A percentile compares a stretch with the other conserved stretches of the same genome.
Conservation (phyloP, 2,888 invertebrate species). For the Lasiommata megera region DNA sequence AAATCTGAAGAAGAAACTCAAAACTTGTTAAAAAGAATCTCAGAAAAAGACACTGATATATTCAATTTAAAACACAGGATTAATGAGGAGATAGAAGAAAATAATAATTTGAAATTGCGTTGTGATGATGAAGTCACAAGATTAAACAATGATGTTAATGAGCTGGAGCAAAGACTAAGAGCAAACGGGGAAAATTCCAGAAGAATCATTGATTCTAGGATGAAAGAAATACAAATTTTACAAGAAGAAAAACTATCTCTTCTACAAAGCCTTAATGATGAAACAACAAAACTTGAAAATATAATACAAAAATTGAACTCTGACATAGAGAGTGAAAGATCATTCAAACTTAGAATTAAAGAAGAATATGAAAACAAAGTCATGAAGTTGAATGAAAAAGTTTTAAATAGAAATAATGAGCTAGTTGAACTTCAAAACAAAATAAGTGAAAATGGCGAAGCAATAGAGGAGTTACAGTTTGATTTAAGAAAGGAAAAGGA, state of each 20-base stretch:
- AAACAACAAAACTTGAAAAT: slow-evolving; percentile 55
- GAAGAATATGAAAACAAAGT: slow-evolving; percentile 60
- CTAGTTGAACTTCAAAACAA: slow-evolving; percentile 65
- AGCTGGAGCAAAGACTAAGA: slow-evolving; percentile 58
- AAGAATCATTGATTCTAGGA: slow-evolving; percentile 51
- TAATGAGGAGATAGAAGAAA: slow-evolving; percentile 62
- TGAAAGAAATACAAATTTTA: slow-evolving; percentile 58
- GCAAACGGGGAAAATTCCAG: slow-evolving; percentile 51
- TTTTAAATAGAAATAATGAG: slow-evolving; percentile 67
- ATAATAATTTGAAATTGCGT: slow-evolving; percentile 49
- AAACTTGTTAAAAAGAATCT: slow-evolving; percentile 42
- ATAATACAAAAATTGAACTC: slow-evolving; percentile 48
- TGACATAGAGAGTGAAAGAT: slow-evolving; percentile 55
- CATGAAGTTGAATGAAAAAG: slow-evolving; percentile 67
- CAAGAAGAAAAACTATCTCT: slow-evolving; percentile 65
- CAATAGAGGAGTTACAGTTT: slow-evolving; percentile 53
- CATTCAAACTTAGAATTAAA: slow-evolving; percentile 51
- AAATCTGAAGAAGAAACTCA: slow-evolving; percentile 49
- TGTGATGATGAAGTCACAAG: slow-evolving; percentile 55
- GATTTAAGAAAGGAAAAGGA: slow-evolving; percentile 55
- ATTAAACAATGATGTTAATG: slow-evolving; percentile 62
- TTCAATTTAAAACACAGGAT: slow-evolving; percentile 59
- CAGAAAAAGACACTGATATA: slow-evolving; percentile 56
- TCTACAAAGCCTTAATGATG: slow-evolving; percentile 56
- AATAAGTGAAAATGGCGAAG: slow-evolving; percentile 57